Conservation (phyloP, 1,140 invertebrate genomes). For the Hydropsyche tenuis region DNA sequence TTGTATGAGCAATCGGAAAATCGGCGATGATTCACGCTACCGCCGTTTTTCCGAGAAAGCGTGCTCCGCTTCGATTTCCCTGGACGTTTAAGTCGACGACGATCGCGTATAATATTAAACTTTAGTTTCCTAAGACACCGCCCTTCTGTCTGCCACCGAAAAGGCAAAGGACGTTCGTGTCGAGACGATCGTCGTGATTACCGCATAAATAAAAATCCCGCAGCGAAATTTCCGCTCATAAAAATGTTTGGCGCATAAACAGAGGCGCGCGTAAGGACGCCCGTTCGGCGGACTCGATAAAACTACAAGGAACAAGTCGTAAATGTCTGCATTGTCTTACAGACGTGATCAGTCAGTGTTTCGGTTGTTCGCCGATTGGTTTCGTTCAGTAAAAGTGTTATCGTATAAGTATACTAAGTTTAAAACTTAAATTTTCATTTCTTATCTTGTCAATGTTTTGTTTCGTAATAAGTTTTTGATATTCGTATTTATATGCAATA, state of each 20-base stretch:
- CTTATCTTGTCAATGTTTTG: no score
- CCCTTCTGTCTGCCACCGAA: background rate
- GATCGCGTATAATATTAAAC: background rate
- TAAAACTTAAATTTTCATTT: no score
- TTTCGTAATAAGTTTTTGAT: no score
- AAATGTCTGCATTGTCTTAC: slow-evolving; percentile 31
- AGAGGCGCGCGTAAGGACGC: slow-evolving; percentile 21
- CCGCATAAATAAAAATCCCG: slow-evolving; percentile 45
- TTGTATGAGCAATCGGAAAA: slow-evolving; percentile 29
- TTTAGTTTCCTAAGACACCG: background rate
- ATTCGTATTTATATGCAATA: no score
- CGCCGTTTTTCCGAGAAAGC: background rate
- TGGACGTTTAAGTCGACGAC: background rate
- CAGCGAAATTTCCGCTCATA: slow-evolving; percentile 45
- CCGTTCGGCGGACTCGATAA: slow-evolving; percentile 3
- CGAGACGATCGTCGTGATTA: slow-evolving; percentile 31
- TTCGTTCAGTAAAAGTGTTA: no score
- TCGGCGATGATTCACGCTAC: slow-evolving; percentile 5
- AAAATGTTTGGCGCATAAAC: slow-evolving; percentile 47
- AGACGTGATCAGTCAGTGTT: background rate
- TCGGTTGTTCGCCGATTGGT: no score
- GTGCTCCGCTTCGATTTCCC: background rate
- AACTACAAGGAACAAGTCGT: slow-evolving; percentile 27
- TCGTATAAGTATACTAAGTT: no score
- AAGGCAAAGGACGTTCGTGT: slow-evolving; percentile 33